These are phyloP conservation scores for Conopomorpha cramerella DNA, from an alignment of 1,140 invertebrate genomes.

Conservation along the genomic window DNA sequence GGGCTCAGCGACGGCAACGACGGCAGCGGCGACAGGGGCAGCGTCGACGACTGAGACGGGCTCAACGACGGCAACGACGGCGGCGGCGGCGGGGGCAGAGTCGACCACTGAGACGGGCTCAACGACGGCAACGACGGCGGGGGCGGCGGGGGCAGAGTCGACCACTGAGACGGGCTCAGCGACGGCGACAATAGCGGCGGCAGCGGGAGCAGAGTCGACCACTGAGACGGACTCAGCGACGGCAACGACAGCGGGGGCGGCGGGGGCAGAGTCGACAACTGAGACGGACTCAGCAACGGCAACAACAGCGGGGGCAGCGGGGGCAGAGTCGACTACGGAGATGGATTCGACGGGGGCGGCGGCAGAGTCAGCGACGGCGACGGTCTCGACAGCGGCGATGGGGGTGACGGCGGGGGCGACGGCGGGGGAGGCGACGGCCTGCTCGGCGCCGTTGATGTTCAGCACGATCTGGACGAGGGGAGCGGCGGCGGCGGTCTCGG, in stretches of 20 bases:
- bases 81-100: no score
- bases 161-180: conserved; percentile 4
- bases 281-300: no score
- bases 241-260: conserved; percentile 11
- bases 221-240: conserved; percentile 11
- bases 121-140: conserved; percentile 18
- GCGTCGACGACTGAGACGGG: conserved; percentile 5
- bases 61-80: conserved; percentile 1
- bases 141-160: conserved; percentile 30
- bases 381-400: no score
- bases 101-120: no score
- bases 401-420: conserved; percentile 7
- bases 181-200: background rate
- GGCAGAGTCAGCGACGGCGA: conserved; percentile 3
- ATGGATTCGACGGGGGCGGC: background rate
- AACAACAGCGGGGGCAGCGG: background rate
- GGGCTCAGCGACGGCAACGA: background rate
- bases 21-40: background rate
- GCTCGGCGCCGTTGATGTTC: conserved; percentile 17
- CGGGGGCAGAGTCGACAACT: no score
- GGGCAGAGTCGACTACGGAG: no score
- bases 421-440: conserved; percentile 2
- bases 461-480: conserved; percentile 34
- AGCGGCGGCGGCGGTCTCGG: conserved; percentile 5
- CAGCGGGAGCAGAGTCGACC: background rate